Conservation (phyloP, 53 echinoderm and acorn worm species). For the Mesocentrotus franciscanus region DNA sequence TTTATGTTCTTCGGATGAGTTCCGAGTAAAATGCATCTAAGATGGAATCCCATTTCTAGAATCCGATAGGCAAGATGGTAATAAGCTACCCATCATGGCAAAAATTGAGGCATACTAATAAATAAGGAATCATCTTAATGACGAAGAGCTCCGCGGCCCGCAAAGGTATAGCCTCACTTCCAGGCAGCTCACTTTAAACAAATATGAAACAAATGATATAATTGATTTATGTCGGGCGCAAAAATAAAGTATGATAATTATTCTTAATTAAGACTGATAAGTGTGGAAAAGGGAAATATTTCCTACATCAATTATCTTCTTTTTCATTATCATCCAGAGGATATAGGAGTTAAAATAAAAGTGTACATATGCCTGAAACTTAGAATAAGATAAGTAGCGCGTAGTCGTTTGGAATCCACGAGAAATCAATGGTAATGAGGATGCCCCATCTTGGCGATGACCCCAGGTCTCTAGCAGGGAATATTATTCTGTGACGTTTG, state of each 20-base stretch:
- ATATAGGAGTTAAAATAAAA: background rate
- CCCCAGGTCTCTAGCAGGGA: background rate
- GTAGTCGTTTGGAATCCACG: conserved; percentile 1
- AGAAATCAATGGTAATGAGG: conserved; percentile 30
- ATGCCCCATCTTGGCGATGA: background rate
- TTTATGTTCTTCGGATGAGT: background rate
- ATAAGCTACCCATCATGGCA: conserved; percentile 27
- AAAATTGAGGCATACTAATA: conserved; percentile 30
- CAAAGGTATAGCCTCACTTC: background rate
- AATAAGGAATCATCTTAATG: conserved; percentile 44
- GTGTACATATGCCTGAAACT: background rate
- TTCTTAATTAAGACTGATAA: background rate
- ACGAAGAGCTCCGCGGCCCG: background rate
- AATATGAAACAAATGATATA: background rate
- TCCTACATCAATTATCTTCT: background rate
- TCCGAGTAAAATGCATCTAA: background rate
- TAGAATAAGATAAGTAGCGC: conserved; percentile 7
- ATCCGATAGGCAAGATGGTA: conserved; percentile 6
- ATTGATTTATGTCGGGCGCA: background rate
- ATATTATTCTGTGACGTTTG: background rate
- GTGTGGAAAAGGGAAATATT: background rate
- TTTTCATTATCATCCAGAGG: background rate
- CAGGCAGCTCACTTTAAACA: background rate
- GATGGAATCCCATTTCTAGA: conserved; percentile 10
- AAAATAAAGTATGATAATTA: background rate